Evolutionary conservation across 2,888 invertebrate species (phyloP), one percentile per base, ranked within the genome.

Genomic region (Polietes domitor): DNA sequence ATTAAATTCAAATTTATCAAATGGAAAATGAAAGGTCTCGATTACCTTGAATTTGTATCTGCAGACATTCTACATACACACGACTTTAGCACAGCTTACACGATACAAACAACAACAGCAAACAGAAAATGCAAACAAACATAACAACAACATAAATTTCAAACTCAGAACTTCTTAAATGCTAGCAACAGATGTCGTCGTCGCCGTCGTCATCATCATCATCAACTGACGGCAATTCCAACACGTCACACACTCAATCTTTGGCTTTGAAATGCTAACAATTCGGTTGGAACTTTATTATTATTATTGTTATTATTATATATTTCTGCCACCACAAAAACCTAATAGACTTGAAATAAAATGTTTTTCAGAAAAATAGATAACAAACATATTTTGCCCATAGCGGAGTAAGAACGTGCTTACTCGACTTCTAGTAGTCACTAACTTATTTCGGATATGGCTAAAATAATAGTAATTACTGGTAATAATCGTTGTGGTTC

Each of bases 1-100:
- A 32, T 24, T 68, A 41, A 83, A 77, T 77, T 77, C 61, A 80
- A 65, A 68, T 74, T 80, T 84, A 82, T 85, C 78, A 83, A 85
- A 85, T 82, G 81, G 76, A 87, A 87, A 87, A 85, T 86, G 87
- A 87, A 87, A 87, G 87, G 87, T 86, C 87, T 87, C 82, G 87
- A 83, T 87, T 86, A 75, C 87, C 87, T 87, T 87, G 87, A 87
- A 87, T 82, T 72, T 53, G 81, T 79, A 79, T 81, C 81, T 84
- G 84, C 83, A 83, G 83, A 81, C 75, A 80, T 63, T 37, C 58
- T 41, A 72, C 50, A 78, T 21, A 26, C 47, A 47, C 63, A 73
- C 37, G 21, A 73, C 37, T 41, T 26, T 15, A 12, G 5, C 55
- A n/a, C 10, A 68, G 12, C 19, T 68, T 68, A 68, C 43, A 50